Percentiles rank a stretch among this genome's conserved stretches.
Conservation (phyloP, 2,113 vertebrate species). For the Corvus moneduloides region DNA sequence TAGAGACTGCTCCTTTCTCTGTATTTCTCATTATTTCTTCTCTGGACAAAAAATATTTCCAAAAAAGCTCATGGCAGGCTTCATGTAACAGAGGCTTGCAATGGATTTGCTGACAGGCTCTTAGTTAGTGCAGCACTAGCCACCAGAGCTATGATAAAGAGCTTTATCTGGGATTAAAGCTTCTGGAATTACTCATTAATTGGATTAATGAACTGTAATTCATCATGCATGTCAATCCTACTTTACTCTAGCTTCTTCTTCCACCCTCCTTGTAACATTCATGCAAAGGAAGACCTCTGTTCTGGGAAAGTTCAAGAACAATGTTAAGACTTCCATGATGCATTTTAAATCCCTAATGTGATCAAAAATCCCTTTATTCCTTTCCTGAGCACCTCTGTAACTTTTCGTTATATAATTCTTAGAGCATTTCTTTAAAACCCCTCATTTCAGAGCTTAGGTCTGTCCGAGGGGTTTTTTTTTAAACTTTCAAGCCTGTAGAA, state of each 20-base stretch:
- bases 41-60: background rate
- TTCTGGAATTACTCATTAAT: slow-evolving; percentile 76
- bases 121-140: slow-evolving; percentile 1
- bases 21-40: background rate
- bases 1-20: background rate
- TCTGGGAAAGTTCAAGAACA: slow-evolving; percentile 41
- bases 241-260: slow-evolving; percentile 40
- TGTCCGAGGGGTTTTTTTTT: background rate
- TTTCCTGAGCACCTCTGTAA: background rate
- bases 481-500: background rate
- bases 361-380: slow-evolving; percentile 20
- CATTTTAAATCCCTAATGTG: slow-evolving; percentile 47
- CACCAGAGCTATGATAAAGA: slow-evolving; percentile 57
- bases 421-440: background rate
- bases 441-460: background rate
- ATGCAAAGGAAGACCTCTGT: slow-evolving; percentile 27
- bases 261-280: slow-evolving; percentile 14
- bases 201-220: slow-evolving; percentile 75
- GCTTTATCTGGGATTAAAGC: slow-evolving; percentile 63
- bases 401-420: background rate
- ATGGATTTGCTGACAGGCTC: slow-evolving; percentile 36
- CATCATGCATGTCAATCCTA: slow-evolving; percentile 51
- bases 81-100: background rate
- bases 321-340: slow-evolving; percentile 10
- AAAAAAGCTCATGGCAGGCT: background rate